Percentiles rank a stretch among this genome's conserved stretches.
These are phyloP conservation scores for Manduca sexta DNA, from an alignment of 1,140 invertebrate species.

Conservation along the genomic window DNA sequence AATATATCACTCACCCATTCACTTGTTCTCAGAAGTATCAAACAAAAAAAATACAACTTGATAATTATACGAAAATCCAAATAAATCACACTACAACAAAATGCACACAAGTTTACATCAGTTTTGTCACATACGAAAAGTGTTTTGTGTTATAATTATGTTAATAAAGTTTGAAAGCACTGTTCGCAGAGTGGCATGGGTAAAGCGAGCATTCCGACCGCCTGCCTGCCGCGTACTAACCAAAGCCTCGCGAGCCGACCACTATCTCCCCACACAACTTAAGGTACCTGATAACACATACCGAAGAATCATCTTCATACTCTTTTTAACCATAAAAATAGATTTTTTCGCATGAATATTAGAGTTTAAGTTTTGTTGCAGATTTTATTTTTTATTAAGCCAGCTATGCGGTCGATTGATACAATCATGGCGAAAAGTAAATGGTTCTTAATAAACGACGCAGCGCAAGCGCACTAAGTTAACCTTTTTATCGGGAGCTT, in stretches of 20 bases:
- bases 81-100: constrained; percentile 18
- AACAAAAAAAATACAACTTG: constrained; percentile 9
- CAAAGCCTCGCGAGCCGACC: constrained; percentile 10
- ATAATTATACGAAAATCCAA: constrained; percentile 20
- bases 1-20: constrained; percentile 25
- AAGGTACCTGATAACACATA: constrained; percentile 52
- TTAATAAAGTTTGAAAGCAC: neutral
- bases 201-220: constrained; percentile 31
- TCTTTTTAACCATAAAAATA: constrained; percentile 20
- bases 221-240: constrained; percentile 37
- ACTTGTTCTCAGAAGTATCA: constrained; percentile 9
- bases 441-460: constrained; percentile 54
- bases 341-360: constrained; percentile 10
- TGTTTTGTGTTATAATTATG: neutral
- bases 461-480: constrained; percentile 42
- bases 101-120: constrained; percentile 17
- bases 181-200: constrained; percentile 22
- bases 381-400: constrained; percentile 10
- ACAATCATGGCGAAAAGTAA: constrained; percentile 60
- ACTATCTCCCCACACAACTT: constrained; percentile 52
- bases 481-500: constrained; percentile 60
- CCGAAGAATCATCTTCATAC: constrained; percentile 23
- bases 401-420: constrained; percentile 44
- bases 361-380: constrained; percentile 2
- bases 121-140: constrained; percentile 5